A percentile compares a stretch with the other conserved stretches of the same genome.
phyloP scores from a whole-genome alignment of 2,113 vertebrate genomes.

The Scortum barcoo region DNA sequence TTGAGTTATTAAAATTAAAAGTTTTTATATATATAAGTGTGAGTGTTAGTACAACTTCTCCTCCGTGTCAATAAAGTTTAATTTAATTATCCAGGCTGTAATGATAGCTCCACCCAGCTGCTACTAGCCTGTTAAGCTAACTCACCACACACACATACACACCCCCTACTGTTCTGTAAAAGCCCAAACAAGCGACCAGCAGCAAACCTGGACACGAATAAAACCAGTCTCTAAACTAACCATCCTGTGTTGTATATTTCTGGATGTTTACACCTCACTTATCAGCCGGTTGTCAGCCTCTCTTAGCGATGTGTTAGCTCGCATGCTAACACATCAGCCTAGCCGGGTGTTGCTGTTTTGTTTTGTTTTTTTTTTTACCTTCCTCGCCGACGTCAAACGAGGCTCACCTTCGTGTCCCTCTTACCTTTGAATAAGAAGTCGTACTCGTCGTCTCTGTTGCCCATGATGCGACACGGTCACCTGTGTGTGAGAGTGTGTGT shows the following conservation, averaged over 20 bases:
- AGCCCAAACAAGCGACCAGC: not conserved
- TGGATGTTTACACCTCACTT: too few species aligned
- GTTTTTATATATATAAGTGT: not conserved
- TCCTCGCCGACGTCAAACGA: not conserved
- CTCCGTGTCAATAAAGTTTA: not conserved
- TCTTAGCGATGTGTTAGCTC: too few species aligned
- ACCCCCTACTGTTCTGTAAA: constrained; percentile 22
- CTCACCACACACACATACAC: not conserved
- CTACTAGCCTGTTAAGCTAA: constrained; percentile 34
- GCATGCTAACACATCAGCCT: constrained; percentile 31
- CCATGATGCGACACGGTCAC: constrained; percentile 71
- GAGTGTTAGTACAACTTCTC: not conserved
- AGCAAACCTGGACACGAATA: not conserved
- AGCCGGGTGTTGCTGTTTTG: too few species aligned
- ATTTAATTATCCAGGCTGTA: not conserved
- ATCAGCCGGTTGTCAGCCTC: too few species aligned
- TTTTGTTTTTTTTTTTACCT: too few species aligned
- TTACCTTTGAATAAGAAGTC: constrained; percentile 87
- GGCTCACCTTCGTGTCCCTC: not conserved
- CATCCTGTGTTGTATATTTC: too few species aligned
- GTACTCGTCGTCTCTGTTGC: constrained; percentile 86
- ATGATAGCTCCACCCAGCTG: constrained; percentile 32
- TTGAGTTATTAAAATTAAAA: too few species aligned
- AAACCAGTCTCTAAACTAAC: too few species aligned
- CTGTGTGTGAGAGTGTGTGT: too few species aligned